Percentiles rank a stretch among this genome's conserved stretches.
Conservation (phyloP, 2,888 invertebrate species). For the Miltochrista miniata region DNA sequence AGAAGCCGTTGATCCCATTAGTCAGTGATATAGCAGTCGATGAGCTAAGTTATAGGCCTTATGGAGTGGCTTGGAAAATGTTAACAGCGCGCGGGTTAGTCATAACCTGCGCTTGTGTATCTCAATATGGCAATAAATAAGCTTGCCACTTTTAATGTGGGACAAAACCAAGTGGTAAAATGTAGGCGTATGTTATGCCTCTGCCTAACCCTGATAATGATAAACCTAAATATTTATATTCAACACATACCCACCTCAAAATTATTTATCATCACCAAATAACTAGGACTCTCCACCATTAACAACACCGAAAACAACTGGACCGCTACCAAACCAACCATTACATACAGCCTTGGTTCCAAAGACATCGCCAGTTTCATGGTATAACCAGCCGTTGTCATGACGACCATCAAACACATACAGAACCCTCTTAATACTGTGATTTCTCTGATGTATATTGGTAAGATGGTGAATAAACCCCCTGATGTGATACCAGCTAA, state of each 20-base stretch:
- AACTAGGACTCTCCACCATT: constrained; percentile 63
- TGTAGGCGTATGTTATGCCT: too few relatives aligned
- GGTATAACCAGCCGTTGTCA: constrained; percentile 60
- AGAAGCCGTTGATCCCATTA: too few relatives aligned
- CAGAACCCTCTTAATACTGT: constrained; percentile 46
- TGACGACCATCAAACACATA: constrained; percentile 48
- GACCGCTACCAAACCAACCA: constrained; percentile 53
- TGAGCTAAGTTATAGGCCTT: too few relatives aligned
- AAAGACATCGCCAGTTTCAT: constrained; percentile 46
- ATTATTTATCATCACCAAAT: constrained; percentile 58
- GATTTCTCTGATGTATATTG: constrained; percentile 62
- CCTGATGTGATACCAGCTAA: constrained; percentile 60
- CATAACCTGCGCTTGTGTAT: too few relatives aligned
- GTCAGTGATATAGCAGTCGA: too few relatives aligned
- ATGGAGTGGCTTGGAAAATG: too few relatives aligned
- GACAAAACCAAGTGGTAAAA: too few relatives aligned
- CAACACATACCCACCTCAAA: constrained; percentile 49
- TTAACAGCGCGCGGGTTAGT: too few relatives aligned
- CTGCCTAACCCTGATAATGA: too few relatives aligned
- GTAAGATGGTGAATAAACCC: constrained; percentile 60
- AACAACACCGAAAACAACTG: constrained; percentile 55
- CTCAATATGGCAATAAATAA: too few relatives aligned
- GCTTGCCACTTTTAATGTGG: too few relatives aligned
- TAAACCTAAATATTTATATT: background rate
- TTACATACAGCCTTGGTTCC: constrained; percentile 55